phyloP scores from a whole-genome alignment of 2,797 vertebrate genomes.

The Coluber constrictor region DNA sequence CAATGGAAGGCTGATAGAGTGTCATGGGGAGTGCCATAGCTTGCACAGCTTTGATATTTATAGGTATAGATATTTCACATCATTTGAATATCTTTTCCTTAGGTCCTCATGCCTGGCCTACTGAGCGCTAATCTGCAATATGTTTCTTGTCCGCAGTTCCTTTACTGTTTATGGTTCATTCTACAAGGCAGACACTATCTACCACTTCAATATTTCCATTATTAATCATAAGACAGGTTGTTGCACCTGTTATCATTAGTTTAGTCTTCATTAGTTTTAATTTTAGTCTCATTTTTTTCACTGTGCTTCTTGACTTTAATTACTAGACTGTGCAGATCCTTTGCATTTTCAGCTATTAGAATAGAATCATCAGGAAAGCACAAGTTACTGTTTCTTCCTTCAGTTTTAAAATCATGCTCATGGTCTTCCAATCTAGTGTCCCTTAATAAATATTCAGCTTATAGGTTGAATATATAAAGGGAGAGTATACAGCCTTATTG shows the following conservation, averaged over 20 bases:
- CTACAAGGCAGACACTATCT: neutral
- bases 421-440: neutral
- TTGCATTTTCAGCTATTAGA: neutral
- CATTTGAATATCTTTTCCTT: neutral
- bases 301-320: neutral
- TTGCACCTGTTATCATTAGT: neutral
- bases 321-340: neutral
- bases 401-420: neutral
- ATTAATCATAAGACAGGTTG: neutral
- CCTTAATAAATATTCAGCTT: neutral
- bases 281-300: neutral
- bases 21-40: neutral
- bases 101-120: neutral
- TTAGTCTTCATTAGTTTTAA: neutral
- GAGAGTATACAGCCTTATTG: neutral
- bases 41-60: neutral
- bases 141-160: neutral
- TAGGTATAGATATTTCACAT: neutral
- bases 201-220: neutral
- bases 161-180: neutral
- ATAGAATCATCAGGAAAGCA: neutral
- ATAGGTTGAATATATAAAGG: neutral
- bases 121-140: neutral
- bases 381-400: neutral
- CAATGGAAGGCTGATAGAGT: neutral